Percentiles rank a stretch among this genome's conserved stretches.
Evolutionary conservation across 2,113 vertebrate species (phyloP).

Genomic region (Coryphaenoides rupestris): DNA sequence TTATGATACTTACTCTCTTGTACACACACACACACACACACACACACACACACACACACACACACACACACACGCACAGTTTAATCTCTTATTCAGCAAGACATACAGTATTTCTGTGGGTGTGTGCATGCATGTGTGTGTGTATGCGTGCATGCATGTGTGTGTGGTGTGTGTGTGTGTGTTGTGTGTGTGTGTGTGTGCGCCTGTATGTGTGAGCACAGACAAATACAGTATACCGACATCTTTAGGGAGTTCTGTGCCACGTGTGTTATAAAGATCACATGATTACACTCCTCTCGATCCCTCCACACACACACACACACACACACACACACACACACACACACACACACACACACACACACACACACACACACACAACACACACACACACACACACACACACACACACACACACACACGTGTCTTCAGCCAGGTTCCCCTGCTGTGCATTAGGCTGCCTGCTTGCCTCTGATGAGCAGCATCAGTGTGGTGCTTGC

Average conservation of each 20-base stretch:
- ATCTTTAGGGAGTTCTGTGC: not conserved
- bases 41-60: no score
- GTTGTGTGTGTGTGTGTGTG: slow-evolving; percentile 2
- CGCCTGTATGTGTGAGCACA: not conserved
- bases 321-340: slow-evolving; percentile 11
- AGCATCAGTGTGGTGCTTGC: not conserved
- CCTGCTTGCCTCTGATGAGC: not conserved
- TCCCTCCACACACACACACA: not conserved
- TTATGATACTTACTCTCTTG: no score
- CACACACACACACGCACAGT: no score
- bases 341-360: not conserved
- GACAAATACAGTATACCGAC: not conserved
- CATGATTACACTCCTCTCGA: not conserved
- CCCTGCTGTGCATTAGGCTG: not conserved
- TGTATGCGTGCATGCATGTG: not conserved
- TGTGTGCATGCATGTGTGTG: slow-evolving; percentile 4
- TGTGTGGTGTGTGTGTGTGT: slow-evolving; percentile 1
- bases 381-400: slow-evolving; percentile 8
- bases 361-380: slow-evolving; percentile 6
- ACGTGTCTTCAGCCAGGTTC: not conserved
- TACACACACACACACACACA: no score
- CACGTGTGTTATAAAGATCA: not conserved
- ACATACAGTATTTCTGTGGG: not conserved
- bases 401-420: slow-evolving; percentile 8
- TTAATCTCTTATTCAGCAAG: no score